Evolutionary conservation across 2,797 vertebrate genomes (phyloP).

Genomic region (Trematomus bernacchii): DNA sequence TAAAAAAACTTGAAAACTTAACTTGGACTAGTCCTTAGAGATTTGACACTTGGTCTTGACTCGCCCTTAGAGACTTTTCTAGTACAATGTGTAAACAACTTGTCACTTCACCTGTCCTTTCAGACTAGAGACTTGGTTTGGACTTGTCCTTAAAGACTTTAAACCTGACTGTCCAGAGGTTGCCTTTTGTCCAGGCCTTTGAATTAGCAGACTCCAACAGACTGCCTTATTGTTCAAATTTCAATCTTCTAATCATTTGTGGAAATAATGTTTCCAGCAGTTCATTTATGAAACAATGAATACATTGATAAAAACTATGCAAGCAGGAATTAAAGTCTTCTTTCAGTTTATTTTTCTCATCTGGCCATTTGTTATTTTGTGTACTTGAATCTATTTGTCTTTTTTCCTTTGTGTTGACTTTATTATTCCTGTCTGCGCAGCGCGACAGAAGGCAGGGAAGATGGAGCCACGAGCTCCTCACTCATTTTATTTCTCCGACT

Average conservation of each 20-base stretch:
- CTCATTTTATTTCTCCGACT: conserved; percentile 55
- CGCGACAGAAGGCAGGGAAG: conserved; percentile 51
- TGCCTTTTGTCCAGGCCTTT: too few species aligned
- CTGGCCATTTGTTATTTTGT: conserved; percentile 12
- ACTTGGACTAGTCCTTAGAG: neutral
- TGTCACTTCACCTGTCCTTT: too few species aligned
- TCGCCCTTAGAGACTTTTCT: neutral
- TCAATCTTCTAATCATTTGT: too few species aligned
- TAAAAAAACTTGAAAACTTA: neutral
- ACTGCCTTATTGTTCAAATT: too few species aligned
- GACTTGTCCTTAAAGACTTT: neutral
- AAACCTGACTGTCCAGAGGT: too few species aligned
- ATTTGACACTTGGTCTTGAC: neutral
- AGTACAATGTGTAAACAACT: too few species aligned
- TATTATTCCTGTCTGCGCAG: conserved; percentile 34
- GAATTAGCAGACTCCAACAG: too few species aligned
- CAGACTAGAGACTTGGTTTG: neutral
- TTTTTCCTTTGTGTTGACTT: conserved; percentile 22
- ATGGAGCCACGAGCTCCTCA: conserved; percentile 42
- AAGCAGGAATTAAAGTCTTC: neutral
- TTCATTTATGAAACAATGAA: neutral
- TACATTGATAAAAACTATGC: neutral
- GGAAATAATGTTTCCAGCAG: neutral
- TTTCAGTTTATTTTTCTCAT: neutral
- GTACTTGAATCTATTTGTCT: conserved; percentile 1